Conservation (phyloP, 2,888 invertebrate species). For the Pycnomerus fuliginosus region DNA sequence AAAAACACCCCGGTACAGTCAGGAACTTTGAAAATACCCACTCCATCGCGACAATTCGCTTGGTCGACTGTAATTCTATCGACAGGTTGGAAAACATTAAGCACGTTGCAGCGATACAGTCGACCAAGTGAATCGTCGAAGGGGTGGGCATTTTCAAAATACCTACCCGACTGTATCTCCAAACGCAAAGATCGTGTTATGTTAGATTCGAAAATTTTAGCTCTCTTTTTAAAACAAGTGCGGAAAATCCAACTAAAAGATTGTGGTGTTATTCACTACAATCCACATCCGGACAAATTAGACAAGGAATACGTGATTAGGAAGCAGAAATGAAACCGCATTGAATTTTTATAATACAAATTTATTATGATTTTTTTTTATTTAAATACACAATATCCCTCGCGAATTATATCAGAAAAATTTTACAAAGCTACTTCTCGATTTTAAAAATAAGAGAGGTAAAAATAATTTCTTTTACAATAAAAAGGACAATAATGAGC, state of each 20-base stretch:
- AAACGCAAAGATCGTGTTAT: too few species aligned
- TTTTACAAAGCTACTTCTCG: constrained; percentile 66
- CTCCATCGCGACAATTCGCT: too few species aligned
- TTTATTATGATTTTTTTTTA: constrained; percentile 63
- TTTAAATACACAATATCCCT: constrained; percentile 70
- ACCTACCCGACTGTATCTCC: too few species aligned
- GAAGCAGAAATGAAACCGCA: constrained; percentile 21
- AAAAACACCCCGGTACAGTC: too few species aligned
- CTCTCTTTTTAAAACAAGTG: too few species aligned
- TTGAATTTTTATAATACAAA: constrained; percentile 62
- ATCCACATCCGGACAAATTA: constrained; percentile 19
- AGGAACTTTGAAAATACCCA: too few species aligned
- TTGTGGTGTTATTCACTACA: constrained; percentile 15
- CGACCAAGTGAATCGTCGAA: too few species aligned
- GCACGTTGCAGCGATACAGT: too few species aligned
- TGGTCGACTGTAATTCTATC: too few species aligned
- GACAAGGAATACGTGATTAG: constrained; percentile 19
- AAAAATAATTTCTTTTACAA: constrained; percentile 39
- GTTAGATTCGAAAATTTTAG: too few species aligned
- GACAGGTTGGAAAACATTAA: too few species aligned
- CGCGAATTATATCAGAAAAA: constrained; percentile 66
- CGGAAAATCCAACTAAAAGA: constrained; percentile 5
- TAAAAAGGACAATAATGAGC: constrained; percentile 46
- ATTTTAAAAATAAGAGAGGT: constrained; percentile 39
- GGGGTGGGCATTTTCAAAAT: too few species aligned